A percentile compares a stretch with the other conserved stretches of the same genome.
phyloP scores from a whole-genome alignment of 2,797 vertebrate genomes.

The Taenioides sp. region DNA sequence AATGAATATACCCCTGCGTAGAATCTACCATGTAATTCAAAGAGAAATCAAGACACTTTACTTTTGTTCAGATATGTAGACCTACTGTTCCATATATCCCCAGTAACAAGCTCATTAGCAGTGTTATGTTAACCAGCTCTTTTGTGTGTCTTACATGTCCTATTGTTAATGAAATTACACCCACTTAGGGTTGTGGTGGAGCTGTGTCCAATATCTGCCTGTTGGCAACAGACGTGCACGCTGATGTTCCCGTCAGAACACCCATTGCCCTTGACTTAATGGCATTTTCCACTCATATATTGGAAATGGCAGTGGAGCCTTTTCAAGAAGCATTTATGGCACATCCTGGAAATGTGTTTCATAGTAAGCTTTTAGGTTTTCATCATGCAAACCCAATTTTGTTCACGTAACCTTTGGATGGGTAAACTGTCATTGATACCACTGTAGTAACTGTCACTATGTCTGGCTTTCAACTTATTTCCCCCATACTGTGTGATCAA shows the following conservation, averaged over 20 bases:
- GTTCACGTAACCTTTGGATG: not conserved
- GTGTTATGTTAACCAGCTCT: not conserved
- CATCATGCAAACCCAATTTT: not conserved
- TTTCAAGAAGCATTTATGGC: not conserved
- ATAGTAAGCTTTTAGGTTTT: not conserved
- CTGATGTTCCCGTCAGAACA: not conserved
- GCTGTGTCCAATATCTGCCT: not conserved
- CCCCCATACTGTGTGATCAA: no score
- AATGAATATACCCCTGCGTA: no score
- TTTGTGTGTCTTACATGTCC: not conserved
- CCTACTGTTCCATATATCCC: not conserved
- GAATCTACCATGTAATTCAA: not conserved
- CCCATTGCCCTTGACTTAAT: not conserved
- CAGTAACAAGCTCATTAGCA: not conserved
- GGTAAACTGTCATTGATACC: not conserved
- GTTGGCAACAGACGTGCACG: not conserved
- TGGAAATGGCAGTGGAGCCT: not conserved
- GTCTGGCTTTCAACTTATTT: no score
- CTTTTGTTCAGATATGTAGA: not conserved
- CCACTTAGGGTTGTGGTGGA: not conserved
- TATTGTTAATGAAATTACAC: not conserved
- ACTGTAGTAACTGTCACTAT: no score
- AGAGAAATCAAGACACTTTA: not conserved
- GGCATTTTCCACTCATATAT: not conserved
- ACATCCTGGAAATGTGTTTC: not conserved